Base-by-base conservation (phyloP, 2,888 invertebrate species). In the Cryptus viduatorius region DNA sequence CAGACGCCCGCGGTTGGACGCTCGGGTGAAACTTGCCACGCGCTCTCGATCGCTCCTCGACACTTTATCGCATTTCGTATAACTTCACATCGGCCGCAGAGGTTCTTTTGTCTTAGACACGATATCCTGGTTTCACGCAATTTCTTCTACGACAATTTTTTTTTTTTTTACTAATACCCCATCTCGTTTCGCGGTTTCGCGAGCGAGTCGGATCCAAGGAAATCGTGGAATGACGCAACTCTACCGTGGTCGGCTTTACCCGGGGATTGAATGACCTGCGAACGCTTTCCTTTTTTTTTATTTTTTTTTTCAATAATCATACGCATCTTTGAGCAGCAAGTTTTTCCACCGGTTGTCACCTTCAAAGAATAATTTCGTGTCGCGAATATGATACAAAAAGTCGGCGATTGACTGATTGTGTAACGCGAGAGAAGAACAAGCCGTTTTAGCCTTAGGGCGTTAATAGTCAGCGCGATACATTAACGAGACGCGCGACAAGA, bases 91-190 rank as follows among this genome's bases (percentile, higher is more conserved):
- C 56, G 48, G 24, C 24, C 24, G 78, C 84, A 78, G 53, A 69
- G 73, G 79, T 59, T 82, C 75, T 82, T 61, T 44, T 72, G 53
- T 80, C 69, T 71, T 48, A 71, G 75, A 76, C 80, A 44, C 71
- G 72, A 67, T 56, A 83, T 83, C 79, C 76, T 67, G 76, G 76
- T 79, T 79, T 37, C 53, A 69, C 46, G 68, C 53, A 29, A 37
- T 76, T 56, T 71, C 37, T 61, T 78, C 12, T 59, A 19, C 12
- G 19, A 3, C 0, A 12, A 24, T 56, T 56, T 24, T 24, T 72
- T 77, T 37, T 69, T 7, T 48, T 50, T 67, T 31, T 59, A 2
- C 42, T 29, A 24, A 37, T 46, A 68, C 29, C 61, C 5, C 12
- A 29, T 72, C 78, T 14, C 16, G 31, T 7, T 53, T 75, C 46